phyloP scores from a whole-genome alignment of 2,797 vertebrate species.

The Xenentodon cancila region DNA sequence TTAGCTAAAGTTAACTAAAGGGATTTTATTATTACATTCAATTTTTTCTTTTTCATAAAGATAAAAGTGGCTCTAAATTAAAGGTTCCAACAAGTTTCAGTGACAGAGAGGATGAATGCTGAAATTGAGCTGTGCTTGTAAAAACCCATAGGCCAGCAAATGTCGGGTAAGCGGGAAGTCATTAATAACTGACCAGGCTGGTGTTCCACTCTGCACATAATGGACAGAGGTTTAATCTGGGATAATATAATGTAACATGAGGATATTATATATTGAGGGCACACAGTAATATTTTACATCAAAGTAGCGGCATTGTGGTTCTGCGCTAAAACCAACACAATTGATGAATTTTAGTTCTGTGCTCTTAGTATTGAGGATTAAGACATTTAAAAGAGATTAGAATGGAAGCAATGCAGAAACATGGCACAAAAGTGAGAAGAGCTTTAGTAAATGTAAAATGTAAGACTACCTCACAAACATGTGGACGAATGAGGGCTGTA shows the following conservation, averaged over 20 bases:
- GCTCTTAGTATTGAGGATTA: slow-evolving; percentile 20
- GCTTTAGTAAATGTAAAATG: neutral
- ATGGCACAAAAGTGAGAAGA: neutral
- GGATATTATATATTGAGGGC: neutral
- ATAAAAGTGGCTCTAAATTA: neutral
- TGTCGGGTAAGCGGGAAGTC: neutral
- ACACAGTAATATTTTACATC: neutral
- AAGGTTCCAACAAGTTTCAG: slow-evolving; percentile 7
- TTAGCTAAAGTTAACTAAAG: neutral
- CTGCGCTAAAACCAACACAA: slow-evolving; percentile 2
- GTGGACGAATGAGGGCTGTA: neutral
- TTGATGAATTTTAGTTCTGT: neutral
- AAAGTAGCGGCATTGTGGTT: neutral
- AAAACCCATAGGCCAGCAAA: slow-evolving; percentile 3
- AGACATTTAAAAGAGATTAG: slow-evolving; percentile 15
- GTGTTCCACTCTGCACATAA: neutral
- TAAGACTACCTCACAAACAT: neutral
- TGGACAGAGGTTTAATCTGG: slow-evolving; percentile 2
- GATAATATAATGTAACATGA: neutral
- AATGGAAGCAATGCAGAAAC: slow-evolving; percentile 1
- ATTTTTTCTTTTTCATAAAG: neutral
- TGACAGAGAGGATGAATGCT: slow-evolving; percentile 10
- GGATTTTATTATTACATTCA: neutral
- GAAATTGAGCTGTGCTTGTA: slow-evolving; percentile 5
- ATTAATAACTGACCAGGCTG: slow-evolving; percentile 8